A percentile compares a stretch with the other conserved stretches of the same genome.
Evolutionary conservation across 2,797 vertebrate species (phyloP).

Genomic region (Crenichthys baileyi): DNA sequence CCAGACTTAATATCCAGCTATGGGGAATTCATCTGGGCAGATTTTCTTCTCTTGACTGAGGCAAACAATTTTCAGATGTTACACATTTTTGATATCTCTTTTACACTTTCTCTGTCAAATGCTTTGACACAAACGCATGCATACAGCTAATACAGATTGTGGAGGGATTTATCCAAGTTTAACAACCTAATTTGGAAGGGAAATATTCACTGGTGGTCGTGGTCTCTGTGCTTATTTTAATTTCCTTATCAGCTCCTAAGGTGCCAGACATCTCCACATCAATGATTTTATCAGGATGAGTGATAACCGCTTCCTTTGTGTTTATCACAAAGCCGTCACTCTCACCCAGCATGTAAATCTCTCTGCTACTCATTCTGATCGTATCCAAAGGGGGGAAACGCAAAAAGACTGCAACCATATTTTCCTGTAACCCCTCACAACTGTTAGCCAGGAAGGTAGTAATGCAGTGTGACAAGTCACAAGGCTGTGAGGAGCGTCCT

Average conservation of each 20-base stretch:
- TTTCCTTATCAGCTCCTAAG: conserved; percentile 37
- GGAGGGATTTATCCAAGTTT: conserved; percentile 39
- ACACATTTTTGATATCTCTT: conserved; percentile 44
- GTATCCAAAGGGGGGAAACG: conserved; percentile 8
- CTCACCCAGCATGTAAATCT: conserved; percentile 44
- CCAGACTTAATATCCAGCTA: conserved; percentile 72
- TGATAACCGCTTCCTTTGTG: conserved; percentile 43
- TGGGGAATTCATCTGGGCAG: conserved; percentile 58
- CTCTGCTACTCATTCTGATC: neutral
- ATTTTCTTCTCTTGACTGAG: conserved; percentile 59
- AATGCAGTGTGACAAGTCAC: conserved; percentile 45
- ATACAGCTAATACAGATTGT: conserved; percentile 7
- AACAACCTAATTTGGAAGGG: conserved; percentile 50
- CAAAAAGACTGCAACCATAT: conserved; percentile 1
- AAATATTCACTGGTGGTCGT: conserved; percentile 39
- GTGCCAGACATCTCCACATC: conserved; percentile 37
- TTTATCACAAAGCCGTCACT: conserved; percentile 28
- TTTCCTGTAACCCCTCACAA: conserved; percentile 24
- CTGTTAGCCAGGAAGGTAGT: conserved; percentile 42
- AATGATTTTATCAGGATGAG: conserved; percentile 48
- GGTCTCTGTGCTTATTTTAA: conserved; percentile 21
- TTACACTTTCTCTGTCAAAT: neutral
- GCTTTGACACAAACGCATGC: neutral
- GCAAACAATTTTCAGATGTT: conserved; percentile 66
- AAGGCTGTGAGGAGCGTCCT: conserved; percentile 39